Conservation (phyloP, 1,140 invertebrate genomes). For the Drosophila triauraria region DNA sequence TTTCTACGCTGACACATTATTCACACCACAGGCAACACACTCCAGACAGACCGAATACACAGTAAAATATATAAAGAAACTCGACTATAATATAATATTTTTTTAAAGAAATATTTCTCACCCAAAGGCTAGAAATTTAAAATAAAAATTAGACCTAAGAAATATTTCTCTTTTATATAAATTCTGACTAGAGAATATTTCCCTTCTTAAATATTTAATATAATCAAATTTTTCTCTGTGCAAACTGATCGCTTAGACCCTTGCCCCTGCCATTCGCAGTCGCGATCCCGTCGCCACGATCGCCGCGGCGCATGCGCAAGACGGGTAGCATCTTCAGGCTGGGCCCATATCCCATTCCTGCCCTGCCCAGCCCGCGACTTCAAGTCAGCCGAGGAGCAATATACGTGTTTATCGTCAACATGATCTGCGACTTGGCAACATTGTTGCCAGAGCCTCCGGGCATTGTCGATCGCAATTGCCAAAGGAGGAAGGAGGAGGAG, state of each 20-base stretch:
- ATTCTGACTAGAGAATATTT: neutral
- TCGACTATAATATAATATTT: neutral
- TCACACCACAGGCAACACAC: conserved; percentile 64
- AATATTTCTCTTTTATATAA: no score
- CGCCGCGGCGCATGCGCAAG: conserved; percentile 70
- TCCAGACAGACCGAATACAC: conserved; percentile 2
- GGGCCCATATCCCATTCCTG: conserved; percentile 19
- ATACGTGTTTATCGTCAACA: conserved; percentile 60
- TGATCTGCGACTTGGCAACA: conserved; percentile 73
- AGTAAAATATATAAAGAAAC: neutral
- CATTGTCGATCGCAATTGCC: conserved; percentile 67
- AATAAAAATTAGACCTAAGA: no score
- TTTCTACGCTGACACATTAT: conserved; percentile 67
- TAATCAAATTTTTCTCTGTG: neutral
- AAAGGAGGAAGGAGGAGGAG: conserved; percentile 14
- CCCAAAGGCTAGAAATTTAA: no score
- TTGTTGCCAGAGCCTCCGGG: conserved; percentile 65
- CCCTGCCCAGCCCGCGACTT: neutral
- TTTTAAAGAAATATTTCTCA: neutral
- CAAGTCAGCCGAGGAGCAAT: conserved; percentile 6
- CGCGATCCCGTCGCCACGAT: neutral
- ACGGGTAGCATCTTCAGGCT: conserved; percentile 69
- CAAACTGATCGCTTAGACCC: neutral
- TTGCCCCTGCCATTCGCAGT: conserved; percentile 3
- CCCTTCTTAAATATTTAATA: neutral